These are phyloP conservation scores for Falco punctatus DNA, from an alignment of 2,113 vertebrate genomes.

Conservation along the genomic window DNA sequence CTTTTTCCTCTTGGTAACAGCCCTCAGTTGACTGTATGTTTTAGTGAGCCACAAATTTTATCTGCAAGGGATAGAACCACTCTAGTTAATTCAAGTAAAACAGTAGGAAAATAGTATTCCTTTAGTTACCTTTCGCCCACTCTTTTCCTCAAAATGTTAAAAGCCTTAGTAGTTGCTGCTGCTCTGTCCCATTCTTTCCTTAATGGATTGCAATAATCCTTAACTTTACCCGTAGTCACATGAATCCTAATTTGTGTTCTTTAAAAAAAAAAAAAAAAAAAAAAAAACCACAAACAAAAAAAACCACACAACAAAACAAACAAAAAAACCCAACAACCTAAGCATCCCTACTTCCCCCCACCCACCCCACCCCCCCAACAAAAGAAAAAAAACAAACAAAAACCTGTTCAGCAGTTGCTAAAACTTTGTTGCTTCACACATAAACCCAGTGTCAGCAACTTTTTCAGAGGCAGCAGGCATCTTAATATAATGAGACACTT, in stretches of 20 bases:
- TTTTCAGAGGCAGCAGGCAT: not conserved
- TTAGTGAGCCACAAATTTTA: not conserved
- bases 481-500: conserved; percentile 31
- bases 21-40: not conserved
- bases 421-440: not conserved
- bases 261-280: too few species aligned
- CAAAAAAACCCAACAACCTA: not conserved
- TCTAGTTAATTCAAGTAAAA: not conserved
- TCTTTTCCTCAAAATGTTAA: not conserved
- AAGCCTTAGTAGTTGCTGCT: not conserved
- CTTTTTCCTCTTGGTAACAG: not conserved
- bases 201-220: not conserved
- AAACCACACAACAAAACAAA: not conserved
- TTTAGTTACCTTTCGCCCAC: not conserved
- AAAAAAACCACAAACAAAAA: not conserved
- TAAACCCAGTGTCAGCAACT: not conserved
- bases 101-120: not conserved
- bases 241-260: not conserved
- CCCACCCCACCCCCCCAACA: not conserved
- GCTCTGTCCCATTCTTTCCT: not conserved
- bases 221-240: not conserved
- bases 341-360: too few species aligned
- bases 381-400: not conserved
- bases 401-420: not conserved
- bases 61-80: not conserved